Evolutionary conservation across 2,797 vertebrate genomes (phyloP), one percentile per base, ranked within the genome.

Genomic region (Chaetodon trifasciatus): DNA sequence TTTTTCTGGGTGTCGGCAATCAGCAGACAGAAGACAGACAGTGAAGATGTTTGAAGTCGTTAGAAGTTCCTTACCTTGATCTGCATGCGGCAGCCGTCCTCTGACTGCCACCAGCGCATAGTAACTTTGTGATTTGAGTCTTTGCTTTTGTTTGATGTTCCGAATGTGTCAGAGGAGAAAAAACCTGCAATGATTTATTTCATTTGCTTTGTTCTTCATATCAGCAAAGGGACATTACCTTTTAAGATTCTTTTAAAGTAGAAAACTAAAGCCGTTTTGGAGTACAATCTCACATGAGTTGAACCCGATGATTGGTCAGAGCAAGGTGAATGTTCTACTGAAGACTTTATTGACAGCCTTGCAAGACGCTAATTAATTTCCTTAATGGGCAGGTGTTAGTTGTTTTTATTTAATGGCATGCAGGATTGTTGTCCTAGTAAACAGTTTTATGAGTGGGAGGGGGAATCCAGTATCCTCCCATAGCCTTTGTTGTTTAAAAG

Each of bases 401-500:
- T 92, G 83, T 88, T 91, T 91, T 88, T 90, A 87, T 91, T 91
- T 93, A 92, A 92, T 86, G 84, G 88, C 81, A 64, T 85, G 86
- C 88, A 58, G 82, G 87, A 91, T 92, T 92, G 91, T 93, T 88
- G 88, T 93, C 85, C 89, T 84, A 88, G 90, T 95, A 93, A 95
- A 95, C 87, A 86, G 53, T 90, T 93, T 93, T 91, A 93, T 83
- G 70, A 88, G 88, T 80, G 80, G 91, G 79, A 88, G 84, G 88
- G 86, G 89, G 81, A 85, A 88, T 86, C 87, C 78, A 35, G 90
- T 62, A 88, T 82, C 83, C 89, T 87, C 88, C 90, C 83, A 53
- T 81, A 88, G 52, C 78, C 92, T 94, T 94, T 94, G 92, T 94
- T 94, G 90, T 94, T 94, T 93, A 93, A 93, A 93, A 92, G 89